Evolutionary conservation across 1,140 invertebrate genomes (phyloP).

Genomic region (Stegodyphus dumicola): DNA sequence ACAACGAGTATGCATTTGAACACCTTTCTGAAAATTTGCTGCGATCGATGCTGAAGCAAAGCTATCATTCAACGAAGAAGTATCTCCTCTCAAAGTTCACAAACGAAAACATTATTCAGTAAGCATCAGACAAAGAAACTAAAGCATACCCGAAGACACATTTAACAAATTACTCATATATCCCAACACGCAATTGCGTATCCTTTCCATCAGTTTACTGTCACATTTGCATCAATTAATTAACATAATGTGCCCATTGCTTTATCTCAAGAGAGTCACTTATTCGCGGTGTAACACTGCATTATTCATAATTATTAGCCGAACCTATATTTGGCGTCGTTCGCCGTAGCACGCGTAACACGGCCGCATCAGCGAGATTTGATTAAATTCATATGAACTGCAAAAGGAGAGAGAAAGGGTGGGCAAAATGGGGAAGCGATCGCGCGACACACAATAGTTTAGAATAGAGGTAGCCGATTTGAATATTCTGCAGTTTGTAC

Average conservation of each 20-base stretch:
- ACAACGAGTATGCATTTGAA: too few relatives aligned
- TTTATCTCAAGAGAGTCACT: constrained; percentile 35
- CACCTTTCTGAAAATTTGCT: too few relatives aligned
- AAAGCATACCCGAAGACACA: background rate
- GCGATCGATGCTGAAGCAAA: too few relatives aligned
- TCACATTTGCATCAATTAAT: constrained; percentile 58
- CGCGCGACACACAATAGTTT: background rate
- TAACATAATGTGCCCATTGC: constrained; percentile 52
- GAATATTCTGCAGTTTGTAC: background rate
- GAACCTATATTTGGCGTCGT: constrained; percentile 4
- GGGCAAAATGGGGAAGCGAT: background rate
- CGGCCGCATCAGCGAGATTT: constrained; percentile 24
- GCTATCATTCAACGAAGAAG: too few relatives aligned
- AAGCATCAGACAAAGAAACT: background rate
- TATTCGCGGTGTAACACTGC: constrained; percentile 50
- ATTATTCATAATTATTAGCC: constrained; percentile 56
- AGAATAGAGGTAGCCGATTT: background rate
- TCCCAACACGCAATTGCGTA: constrained; percentile 26
- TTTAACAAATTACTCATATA: constrained; percentile 44
- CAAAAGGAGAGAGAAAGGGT: background rate
- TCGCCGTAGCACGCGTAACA: background rate
- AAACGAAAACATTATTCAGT: background rate
- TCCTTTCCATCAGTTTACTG: constrained; percentile 50
- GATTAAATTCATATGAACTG: constrained; percentile 55
- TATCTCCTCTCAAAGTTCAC: too few relatives aligned